These are phyloP conservation scores for Saguinus imperator DNA, from an alignment of 2,113 vertebrate species.

Conservation along the genomic window DNA sequence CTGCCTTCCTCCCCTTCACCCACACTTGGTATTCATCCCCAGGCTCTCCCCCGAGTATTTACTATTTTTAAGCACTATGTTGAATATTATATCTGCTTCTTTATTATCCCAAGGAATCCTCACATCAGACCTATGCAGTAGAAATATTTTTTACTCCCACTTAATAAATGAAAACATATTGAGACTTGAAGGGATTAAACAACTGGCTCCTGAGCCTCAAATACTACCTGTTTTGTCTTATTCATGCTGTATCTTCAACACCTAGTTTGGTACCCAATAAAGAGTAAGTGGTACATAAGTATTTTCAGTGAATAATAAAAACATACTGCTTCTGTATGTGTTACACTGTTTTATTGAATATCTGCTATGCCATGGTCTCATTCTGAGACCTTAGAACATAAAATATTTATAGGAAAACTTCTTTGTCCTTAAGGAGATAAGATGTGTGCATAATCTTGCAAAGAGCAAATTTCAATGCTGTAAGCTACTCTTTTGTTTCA, in stretches of 20 bases:
- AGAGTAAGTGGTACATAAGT: background rate
- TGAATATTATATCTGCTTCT: background rate
- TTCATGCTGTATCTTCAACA: background rate
- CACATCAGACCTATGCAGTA: background rate
- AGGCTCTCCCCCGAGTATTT: too few species aligned
- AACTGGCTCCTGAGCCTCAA: background rate
- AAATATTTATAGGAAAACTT: background rate
- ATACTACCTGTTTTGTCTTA: background rate
- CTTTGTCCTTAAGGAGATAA: background rate
- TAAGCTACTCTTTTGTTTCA: background rate
- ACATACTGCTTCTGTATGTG: background rate
- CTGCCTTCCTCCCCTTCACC: too few species aligned
- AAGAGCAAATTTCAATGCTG: background rate
- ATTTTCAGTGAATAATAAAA: background rate
- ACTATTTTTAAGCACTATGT: background rate
- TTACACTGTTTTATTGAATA: background rate
- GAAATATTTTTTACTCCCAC: background rate
- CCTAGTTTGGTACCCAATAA: background rate
- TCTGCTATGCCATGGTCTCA: background rate
- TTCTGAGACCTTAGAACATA: background rate
- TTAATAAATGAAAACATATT: background rate
- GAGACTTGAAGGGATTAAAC: background rate
- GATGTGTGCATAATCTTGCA: background rate
- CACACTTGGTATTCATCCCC: too few species aligned
- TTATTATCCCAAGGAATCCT: background rate